These are phyloP conservation scores for Himalopsyche japonica DNA, from an alignment of 2,888 invertebrate genomes.

Conservation along the genomic window DNA sequence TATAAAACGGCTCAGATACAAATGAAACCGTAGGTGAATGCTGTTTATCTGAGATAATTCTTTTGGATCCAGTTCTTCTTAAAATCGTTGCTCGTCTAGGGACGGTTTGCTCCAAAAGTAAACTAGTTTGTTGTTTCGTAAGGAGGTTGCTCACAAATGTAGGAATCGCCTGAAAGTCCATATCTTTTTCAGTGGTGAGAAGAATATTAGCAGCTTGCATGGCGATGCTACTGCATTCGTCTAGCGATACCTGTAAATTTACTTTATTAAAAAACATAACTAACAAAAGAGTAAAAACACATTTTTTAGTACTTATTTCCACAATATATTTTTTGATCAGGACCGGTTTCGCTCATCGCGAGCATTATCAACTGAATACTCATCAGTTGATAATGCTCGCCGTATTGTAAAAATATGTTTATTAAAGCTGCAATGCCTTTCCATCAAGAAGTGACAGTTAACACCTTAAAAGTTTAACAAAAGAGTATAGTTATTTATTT, in stretches of 20 bases:
- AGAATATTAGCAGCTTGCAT: constrained; percentile 10
- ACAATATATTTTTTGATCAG: too few species aligned
- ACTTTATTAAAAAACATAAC: not conserved
- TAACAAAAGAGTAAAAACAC: too few species aligned
- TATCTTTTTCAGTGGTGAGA: constrained; percentile 1
- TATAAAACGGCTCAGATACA: not conserved
- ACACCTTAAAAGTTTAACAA: too few species aligned
- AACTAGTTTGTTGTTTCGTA: constrained; percentile 7
- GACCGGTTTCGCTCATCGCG: too few species aligned
- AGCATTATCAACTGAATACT: too few species aligned
- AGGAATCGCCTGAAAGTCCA: constrained; percentile 16
- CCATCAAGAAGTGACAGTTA: too few species aligned
- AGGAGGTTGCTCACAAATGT: constrained; percentile 15
- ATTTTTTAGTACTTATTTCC: too few species aligned
- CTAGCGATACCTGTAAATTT: constrained; percentile 17
- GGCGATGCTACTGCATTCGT: constrained; percentile 18
- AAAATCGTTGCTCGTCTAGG: not conserved
- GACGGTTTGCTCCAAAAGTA: not conserved
- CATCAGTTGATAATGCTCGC: too few species aligned
- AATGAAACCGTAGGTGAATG: not conserved
- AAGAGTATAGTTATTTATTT: too few species aligned
- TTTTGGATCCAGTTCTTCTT: not conserved
- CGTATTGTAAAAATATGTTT: too few species aligned
- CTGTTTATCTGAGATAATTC: not conserved
- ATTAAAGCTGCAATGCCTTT: too few species aligned